phyloP scores from a whole-genome alignment of 2,113 vertebrate genomes.

The Upupa epops region DNA sequence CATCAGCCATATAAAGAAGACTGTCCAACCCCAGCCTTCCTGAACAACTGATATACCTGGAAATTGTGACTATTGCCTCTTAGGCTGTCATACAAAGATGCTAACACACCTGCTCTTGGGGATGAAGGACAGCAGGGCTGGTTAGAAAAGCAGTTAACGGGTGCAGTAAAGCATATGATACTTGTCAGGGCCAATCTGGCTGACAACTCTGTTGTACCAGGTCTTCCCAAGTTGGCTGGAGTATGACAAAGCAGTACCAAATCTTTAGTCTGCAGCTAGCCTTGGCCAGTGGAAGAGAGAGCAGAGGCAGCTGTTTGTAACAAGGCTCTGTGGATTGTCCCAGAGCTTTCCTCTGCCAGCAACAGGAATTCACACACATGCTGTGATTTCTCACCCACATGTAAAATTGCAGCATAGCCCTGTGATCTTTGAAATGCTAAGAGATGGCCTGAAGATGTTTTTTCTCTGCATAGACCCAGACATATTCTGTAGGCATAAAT shows the following conservation, averaged over 20 bases:
- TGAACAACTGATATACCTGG: conserved; percentile 15
- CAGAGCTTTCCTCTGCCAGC: not conserved
- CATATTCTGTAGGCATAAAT: not conserved
- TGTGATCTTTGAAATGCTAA: not conserved
- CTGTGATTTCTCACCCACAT: not conserved
- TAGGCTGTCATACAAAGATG: not conserved
- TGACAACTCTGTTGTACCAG: not conserved
- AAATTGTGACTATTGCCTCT: conserved; percentile 15
- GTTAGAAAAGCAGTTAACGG: not conserved
- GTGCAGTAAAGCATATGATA: conserved; percentile 43
- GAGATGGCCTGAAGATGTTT: not conserved
- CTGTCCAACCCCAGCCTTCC: not conserved
- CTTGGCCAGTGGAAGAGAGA: not conserved
- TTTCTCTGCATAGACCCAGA: not conserved
- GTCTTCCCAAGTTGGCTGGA: not conserved
- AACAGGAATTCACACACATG: not conserved
- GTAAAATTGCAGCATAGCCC: not conserved
- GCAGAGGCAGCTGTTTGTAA: not conserved
- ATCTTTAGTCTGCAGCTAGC: not conserved
- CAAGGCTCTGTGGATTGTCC: not conserved
- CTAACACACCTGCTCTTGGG: not conserved
- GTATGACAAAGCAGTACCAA: not conserved
- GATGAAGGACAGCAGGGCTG: conserved; percentile 12
- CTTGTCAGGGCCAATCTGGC: conserved; percentile 41
- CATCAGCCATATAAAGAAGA: not conserved